A percentile compares a stretch with the other conserved stretches of the same genome.
Conservation (phyloP, 2,797 vertebrate genomes). For the Danio tinwini region DNA sequence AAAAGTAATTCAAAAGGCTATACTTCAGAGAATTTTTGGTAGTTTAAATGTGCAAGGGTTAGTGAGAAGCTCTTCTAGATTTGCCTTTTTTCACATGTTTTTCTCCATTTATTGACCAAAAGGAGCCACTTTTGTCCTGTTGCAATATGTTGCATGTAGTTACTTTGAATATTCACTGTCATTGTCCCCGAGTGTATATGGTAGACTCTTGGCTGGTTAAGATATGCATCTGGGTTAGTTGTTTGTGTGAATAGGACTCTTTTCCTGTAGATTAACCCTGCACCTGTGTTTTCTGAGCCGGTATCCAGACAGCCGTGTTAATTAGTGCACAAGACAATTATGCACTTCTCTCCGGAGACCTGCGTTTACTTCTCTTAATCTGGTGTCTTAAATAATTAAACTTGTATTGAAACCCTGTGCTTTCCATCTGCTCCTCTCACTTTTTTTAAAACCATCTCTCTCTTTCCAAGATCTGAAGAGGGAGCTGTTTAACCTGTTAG, state of each 20-base stretch:
- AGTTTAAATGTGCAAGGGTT: no score
- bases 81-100: no score
- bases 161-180: slow-evolving; percentile 46
- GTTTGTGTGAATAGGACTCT: slow-evolving; percentile 10
- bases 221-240: not conserved
- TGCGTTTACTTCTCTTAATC: slow-evolving; percentile 81
- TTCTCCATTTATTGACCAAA: not conserved
- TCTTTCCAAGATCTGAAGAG: not conserved
- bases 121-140: not conserved
- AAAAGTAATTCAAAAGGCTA: no score
- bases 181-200: not conserved
- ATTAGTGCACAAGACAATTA: slow-evolving; percentile 79
- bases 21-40: no score
- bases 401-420: slow-evolving; percentile 65
- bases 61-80: no score
- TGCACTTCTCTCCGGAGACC: slow-evolving; percentile 71
- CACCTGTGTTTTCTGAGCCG: slow-evolving; percentile 34
- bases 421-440: slow-evolving; percentile 32
- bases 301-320: slow-evolving; percentile 63
- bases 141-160: not conserved
- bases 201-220: slow-evolving; percentile 44
- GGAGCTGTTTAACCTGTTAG: not conserved
- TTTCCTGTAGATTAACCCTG: slow-evolving; percentile 66
- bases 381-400: slow-evolving; percentile 80
- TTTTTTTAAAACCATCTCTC: not conserved